Evolutionary conservation across 2,797 vertebrate species (phyloP).

Genomic region (Cetoscarus ocellatus): DNA sequence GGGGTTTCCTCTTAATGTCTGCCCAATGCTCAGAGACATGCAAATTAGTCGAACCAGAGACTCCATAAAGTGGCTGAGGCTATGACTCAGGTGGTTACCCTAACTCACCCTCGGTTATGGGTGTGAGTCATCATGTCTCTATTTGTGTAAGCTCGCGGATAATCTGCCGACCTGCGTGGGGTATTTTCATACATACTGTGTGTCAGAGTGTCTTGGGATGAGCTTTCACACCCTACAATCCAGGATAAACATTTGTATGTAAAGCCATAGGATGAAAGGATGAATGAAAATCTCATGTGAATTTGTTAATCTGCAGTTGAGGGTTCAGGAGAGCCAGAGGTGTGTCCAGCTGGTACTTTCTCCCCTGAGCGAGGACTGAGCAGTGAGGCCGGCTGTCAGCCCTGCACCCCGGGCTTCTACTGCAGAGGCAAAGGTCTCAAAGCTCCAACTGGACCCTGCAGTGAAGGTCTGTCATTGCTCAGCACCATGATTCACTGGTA

Average conservation of each 20-base stretch:
- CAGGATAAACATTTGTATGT: neutral
- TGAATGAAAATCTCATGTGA: conserved; percentile 30
- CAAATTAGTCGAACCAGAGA: conserved; percentile 24
- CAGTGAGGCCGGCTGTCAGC: conserved; percentile 82
- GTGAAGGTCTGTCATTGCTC: conserved; percentile 79
- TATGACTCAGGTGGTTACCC: conserved; percentile 36
- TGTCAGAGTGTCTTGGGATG: neutral
- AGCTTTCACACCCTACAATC: neutral
- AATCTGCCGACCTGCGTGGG: conserved; percentile 30
- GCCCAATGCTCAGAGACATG: conserved; percentile 27
- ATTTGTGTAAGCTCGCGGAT: conserved; percentile 28
- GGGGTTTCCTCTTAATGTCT: neutral
- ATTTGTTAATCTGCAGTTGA: conserved; percentile 76
- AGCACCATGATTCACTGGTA: neutral
- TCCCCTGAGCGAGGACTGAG: conserved; percentile 82
- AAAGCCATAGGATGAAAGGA: conserved; percentile 4
- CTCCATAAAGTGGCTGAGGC: conserved; percentile 20
- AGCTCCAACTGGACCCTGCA: conserved; percentile 87
- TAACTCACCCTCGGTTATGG: conserved; percentile 28
- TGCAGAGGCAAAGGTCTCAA: conserved; percentile 85
- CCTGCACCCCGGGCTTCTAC: conserved; percentile 88
- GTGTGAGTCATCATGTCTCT: conserved; percentile 49
- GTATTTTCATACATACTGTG: conserved; percentile 3
- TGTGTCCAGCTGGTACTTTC: conserved; percentile 91
- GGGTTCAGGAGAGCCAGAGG: conserved; percentile 83